Base-by-base conservation (phyloP, 2,797 vertebrate genomes). In the Miichthys miiuy region DNA sequence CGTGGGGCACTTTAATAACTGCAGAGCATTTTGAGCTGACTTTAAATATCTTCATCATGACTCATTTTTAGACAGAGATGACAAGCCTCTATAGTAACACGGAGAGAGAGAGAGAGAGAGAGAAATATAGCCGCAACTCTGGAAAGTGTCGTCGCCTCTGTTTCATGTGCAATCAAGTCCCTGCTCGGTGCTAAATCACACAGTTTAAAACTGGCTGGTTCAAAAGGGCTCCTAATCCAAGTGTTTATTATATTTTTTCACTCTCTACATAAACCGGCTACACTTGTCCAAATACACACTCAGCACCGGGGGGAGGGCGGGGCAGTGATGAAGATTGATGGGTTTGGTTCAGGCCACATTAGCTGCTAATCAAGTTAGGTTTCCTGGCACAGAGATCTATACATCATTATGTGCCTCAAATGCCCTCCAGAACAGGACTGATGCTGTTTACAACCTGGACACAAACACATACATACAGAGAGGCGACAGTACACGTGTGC, bases 221-320 rank as follows among this genome's bases (percentile, higher is more conserved):
- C 91, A 95, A 94, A 94, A 79, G 79, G 68, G 75, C 78, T 88
- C 84, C 89, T 93, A 93, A 95, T 94, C 92, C 92, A 64, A 74
- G 68, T 95, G 95, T 95, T 95, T 95, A 93, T 96, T 95, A 92
- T 95, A 93, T 92, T 91, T 94, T 93, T 95, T 95, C 94, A 94
- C 94, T 94, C 92, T 88, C 85, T 91, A 92, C 82, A 89, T 94
- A 96, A 95, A 95, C 93, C 73, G 71, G 89, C 91, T 89, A 73
- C 88, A 85, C 85, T 92, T 95, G 94, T 94, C 92, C 91, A 95
- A 95, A 95, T 93, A 94, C 81, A 91, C 91, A 90, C 91, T 93
- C 85, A 87, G 89, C 89, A 81, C 86, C 23, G 66, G 42, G 34
- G 67, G 77, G 80, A 86, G 90, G 93, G 83, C 61, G 84, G 84